Percentiles rank a stretch among this genome's conserved stretches.
These are phyloP conservation scores for Chloropsis hardwickii DNA, from an alignment of 2,113 vertebrate species.

Conservation along the genomic window DNA sequence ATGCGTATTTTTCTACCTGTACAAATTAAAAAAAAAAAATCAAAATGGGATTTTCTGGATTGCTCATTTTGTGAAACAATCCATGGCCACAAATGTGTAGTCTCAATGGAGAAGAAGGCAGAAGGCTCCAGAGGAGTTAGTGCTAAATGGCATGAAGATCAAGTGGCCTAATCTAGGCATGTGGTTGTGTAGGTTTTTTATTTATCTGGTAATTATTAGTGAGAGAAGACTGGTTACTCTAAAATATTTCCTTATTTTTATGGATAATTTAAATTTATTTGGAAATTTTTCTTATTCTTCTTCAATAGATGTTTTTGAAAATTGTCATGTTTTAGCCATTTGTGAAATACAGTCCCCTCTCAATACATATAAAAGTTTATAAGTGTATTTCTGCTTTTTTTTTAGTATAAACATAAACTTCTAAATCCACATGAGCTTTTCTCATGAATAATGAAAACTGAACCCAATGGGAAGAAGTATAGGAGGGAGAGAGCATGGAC, in stretches of 20 bases:
- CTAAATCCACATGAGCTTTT: neutral
- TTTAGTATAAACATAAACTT: neutral
- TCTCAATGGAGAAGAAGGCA: neutral
- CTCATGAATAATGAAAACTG: neutral
- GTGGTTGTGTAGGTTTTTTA: neutral
- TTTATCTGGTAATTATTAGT: neutral
- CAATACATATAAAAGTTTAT: neutral
- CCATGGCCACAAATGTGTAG: rapidly evolving
- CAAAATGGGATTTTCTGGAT: neutral
- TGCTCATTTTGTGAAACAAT: neutral
- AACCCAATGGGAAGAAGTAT: neutral
- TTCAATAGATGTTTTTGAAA: neutral
- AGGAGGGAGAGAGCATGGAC: neutral
- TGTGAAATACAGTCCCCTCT: neutral
- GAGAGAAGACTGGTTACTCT: neutral
- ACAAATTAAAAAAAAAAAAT: neutral
- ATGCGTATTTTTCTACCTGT: neutral
- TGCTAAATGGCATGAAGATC: neutral
- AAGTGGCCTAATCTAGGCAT: neutral
- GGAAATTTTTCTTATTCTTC: neutral
- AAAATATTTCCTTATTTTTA: neutral
- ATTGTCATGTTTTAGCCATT: rapidly evolving
- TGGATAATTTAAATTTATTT: neutral
- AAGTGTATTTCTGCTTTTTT: neutral
- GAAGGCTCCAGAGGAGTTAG: neutral